A percentile compares a stretch with the other conserved stretches of the same genome.
phyloP scores from a whole-genome alignment of 2,888 invertebrate genomes.

The Campopleginae sp. region DNA sequence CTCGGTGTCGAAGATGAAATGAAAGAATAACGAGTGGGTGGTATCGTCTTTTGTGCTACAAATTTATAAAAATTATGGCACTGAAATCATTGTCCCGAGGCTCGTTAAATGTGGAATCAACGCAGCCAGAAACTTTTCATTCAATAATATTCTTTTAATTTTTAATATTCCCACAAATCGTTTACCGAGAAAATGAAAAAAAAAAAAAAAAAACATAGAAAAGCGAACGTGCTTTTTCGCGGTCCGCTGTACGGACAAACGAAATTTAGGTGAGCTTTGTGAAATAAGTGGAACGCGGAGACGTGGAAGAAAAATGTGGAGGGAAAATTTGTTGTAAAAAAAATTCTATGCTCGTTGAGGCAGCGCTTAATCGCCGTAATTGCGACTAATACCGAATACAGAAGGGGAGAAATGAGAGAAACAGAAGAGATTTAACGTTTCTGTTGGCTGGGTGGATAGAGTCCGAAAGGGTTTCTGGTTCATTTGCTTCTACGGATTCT shows the following conservation, averaged over 20 bases:
- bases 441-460: constrained; percentile 62
- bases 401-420: constrained; percentile 51
- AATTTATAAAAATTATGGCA: no score
- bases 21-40: no score
- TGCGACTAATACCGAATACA: constrained; percentile 63
- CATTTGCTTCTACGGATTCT: constrained; percentile 67
- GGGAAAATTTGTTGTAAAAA: constrained; percentile 3
- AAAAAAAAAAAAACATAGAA: background rate
- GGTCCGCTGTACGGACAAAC: background rate
- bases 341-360: constrained; percentile 21
- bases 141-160: background rate
- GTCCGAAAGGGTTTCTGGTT: constrained; percentile 71
- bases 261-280: background rate
- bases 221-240: background rate
- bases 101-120: no score
- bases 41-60: no score
- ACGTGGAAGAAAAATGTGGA: background rate
- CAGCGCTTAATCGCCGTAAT: constrained; percentile 66
- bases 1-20: no score
- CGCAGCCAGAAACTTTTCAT: no score
- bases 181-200: background rate
- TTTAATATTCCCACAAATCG: background rate
- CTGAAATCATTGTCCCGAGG: no score
- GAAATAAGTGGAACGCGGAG: constrained; percentile 12
- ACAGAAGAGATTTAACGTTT: constrained; percentile 56